These are phyloP conservation scores for Amphipoea lucens DNA, from an alignment of 2,888 invertebrate species.

Conservation along the genomic window DNA sequence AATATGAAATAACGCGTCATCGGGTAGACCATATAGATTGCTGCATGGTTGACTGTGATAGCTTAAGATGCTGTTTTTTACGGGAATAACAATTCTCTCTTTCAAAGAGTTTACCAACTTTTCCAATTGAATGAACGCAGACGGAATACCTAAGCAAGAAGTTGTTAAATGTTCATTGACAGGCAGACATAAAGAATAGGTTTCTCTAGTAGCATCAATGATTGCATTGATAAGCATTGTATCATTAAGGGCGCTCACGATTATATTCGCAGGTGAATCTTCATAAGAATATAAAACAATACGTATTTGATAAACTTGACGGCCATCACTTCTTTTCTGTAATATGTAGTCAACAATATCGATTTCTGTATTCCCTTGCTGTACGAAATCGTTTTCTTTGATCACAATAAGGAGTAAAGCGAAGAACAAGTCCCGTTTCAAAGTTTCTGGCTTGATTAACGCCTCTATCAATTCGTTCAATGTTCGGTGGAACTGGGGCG, in stretches of 20 bases:
- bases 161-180: constrained; percentile 61
- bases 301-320: constrained; percentile 61
- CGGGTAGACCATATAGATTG: constrained; percentile 72
- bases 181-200: constrained; percentile 70
- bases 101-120: constrained; percentile 65
- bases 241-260: constrained; percentile 66
- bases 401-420: constrained; percentile 74
- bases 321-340: constrained; percentile 52
- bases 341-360: constrained; percentile 68
- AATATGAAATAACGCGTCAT: constrained; percentile 70
- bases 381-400: constrained; percentile 75
- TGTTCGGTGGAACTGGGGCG: constrained; percentile 70
- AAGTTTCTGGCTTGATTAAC: constrained; percentile 76
- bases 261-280: constrained; percentile 68
- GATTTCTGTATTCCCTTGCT: constrained; percentile 58
- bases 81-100: constrained; percentile 69
- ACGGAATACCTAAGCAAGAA: constrained; percentile 67
- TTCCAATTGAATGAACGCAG: constrained; percentile 61
- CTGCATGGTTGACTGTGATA: constrained; percentile 66
- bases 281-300: constrained; percentile 67
- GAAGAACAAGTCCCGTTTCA: constrained; percentile 76
- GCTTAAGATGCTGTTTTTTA: constrained; percentile 70
- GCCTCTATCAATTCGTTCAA: constrained; percentile 72
- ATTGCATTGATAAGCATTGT: constrained; percentile 70
- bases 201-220: constrained; percentile 63